phyloP scores from a whole-genome alignment of 2,797 vertebrate species.

The Bovichtus variegatus region DNA sequence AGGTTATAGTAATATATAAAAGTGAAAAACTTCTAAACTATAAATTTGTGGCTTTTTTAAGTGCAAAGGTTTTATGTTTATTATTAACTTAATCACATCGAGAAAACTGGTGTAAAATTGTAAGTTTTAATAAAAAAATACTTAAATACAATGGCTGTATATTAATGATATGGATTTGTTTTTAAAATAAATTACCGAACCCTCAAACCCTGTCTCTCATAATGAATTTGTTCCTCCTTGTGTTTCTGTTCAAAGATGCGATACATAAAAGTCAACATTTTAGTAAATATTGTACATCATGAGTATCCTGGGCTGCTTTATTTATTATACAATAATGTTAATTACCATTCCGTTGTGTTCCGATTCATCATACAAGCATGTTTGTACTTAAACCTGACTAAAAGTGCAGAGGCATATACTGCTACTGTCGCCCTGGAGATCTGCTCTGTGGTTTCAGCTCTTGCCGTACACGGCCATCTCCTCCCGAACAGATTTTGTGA shows the following conservation, averaged over 20 bases:
- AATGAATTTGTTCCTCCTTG: neutral
- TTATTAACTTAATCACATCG: neutral
- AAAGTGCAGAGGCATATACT: neutral
- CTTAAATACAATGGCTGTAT: constrained; percentile 11
- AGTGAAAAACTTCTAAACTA: neutral
- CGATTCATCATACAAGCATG: neutral
- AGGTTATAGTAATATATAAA: constrained; percentile 2
- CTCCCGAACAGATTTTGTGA: constrained; percentile 84
- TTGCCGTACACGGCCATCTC: constrained; percentile 89
- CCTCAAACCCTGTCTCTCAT: neutral
- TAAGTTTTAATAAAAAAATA: constrained; percentile 27
- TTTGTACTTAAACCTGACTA: neutral
- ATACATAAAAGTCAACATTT: neutral
- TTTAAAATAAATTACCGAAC: constrained; percentile 33
- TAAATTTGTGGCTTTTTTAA: neutral
- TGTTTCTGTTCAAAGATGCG: neutral
- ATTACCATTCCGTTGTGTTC: neutral
- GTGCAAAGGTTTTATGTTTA: constrained; percentile 17
- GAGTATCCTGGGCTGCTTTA: neutral
- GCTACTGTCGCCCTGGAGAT: neutral
- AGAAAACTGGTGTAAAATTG: neutral
- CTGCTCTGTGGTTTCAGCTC: constrained; percentile 52
- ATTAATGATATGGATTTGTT: constrained; percentile 23
- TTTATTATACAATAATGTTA: neutral
- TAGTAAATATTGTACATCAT: neutral